phyloP scores from a whole-genome alignment of 2,888 invertebrate genomes.

The Seladonia tumulorum region DNA sequence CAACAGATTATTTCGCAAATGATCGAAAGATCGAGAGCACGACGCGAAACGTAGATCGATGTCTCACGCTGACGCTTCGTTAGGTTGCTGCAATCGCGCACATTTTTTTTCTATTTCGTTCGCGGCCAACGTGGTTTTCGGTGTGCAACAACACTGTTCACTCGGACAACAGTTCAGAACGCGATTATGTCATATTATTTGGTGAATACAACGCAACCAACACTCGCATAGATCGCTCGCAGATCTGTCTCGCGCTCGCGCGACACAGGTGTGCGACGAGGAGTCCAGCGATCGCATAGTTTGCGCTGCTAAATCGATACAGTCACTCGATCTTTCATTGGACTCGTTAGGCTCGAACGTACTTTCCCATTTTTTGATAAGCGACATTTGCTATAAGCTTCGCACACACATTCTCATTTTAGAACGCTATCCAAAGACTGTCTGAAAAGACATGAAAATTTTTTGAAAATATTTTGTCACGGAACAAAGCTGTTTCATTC shows the following conservation, averaged over 20 bases:
- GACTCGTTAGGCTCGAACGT: neutral
- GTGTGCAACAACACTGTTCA: slow-evolving; percentile 50
- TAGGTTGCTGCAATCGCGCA: slow-evolving; percentile 78
- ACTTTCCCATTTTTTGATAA: neutral
- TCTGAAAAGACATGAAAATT: too few relatives aligned
- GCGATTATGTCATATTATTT: slow-evolving; percentile 19
- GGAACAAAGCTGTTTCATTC: neutral
- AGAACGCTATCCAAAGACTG: too few relatives aligned
- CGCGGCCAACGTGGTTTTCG: slow-evolving; percentile 64
- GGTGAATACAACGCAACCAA: neutral
- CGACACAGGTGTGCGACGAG: slow-evolving; percentile 21
- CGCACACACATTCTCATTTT: too few relatives aligned
- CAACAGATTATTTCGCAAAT: neutral
- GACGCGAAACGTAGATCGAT: slow-evolving; percentile 63
- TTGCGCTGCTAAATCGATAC: neutral
- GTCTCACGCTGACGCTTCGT: slow-evolving; percentile 78
- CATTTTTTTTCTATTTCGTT: slow-evolving; percentile 45
- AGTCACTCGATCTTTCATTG: neutral
- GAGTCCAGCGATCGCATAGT: neutral
- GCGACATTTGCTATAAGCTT: too few relatives aligned
- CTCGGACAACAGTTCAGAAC: slow-evolving; percentile 20
- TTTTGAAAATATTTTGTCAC: neutral
- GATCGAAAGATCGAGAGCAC: neutral
- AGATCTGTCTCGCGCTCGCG: slow-evolving; percentile 8
- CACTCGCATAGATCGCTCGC: slow-evolving; percentile 2